These are phyloP conservation scores for Pachyrhynchus sulphureomaculatus DNA, from an alignment of 1,140 invertebrate genomes.

Conservation along the genomic window DNA sequence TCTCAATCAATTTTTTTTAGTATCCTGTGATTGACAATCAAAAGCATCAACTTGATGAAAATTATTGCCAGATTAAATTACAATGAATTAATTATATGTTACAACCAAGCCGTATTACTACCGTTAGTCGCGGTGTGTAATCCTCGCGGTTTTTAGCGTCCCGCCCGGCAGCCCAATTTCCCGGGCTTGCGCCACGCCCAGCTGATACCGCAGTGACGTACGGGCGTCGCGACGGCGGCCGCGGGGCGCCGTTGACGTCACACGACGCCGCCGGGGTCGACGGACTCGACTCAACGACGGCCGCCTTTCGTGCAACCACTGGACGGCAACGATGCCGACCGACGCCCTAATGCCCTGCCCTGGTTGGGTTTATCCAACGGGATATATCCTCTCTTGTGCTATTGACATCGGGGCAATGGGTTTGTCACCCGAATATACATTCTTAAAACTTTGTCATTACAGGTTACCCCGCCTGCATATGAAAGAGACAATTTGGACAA, in stretches of 20 bases:
- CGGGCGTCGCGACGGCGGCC: conserved; percentile 21
- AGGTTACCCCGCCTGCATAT: too few species aligned
- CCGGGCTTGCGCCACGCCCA: conserved; percentile 28
- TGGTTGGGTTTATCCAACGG: not conserved
- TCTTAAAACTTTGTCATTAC: too few species aligned
- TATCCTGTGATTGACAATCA: too few species aligned
- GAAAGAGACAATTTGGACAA: too few species aligned
- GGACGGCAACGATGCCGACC: not conserved
- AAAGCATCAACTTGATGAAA: too few species aligned
- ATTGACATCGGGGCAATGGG: not conserved
- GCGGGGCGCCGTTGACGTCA: conserved; percentile 21
- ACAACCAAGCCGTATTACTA: conserved; percentile 13
- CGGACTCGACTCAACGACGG: conserved; percentile 6
- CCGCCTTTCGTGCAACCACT: conserved; percentile 9
- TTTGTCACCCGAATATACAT: not conserved
- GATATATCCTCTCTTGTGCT: not conserved
- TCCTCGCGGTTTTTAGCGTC: conserved; percentile 11
- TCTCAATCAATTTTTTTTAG: too few species aligned
- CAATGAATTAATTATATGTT: conserved; percentile 23
- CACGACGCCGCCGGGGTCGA: conserved; percentile 29
- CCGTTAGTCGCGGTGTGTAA: conserved; percentile 4
- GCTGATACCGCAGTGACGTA: conserved; percentile 36
- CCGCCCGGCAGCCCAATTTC: not conserved
- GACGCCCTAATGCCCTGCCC: conserved; percentile 13
- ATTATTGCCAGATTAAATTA: too few species aligned